Conservation (phyloP, 2,797 vertebrate genomes). For the Sebastolobus alascanus region DNA sequence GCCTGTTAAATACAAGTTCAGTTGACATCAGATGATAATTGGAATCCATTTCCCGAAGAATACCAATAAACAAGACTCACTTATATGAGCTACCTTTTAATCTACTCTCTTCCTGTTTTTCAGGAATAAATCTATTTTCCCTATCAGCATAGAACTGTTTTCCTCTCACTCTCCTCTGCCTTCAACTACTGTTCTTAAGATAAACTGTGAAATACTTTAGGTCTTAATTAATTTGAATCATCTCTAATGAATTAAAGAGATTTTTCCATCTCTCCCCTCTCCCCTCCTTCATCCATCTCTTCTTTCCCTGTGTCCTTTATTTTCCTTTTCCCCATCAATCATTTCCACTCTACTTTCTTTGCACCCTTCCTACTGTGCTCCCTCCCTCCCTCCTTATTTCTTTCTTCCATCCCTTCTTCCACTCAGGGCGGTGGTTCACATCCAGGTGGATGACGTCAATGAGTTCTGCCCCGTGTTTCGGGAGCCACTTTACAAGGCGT, state of each 20-base stretch:
- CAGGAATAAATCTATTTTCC: conserved; percentile 1
- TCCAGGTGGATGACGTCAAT: conserved; percentile 97
- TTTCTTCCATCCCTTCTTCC: not conserved
- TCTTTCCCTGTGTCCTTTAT: not conserved
- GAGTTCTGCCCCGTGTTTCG: conserved; percentile 95
- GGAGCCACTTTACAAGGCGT: conserved; percentile 90
- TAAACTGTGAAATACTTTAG: not conserved
- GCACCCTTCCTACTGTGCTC: not conserved
- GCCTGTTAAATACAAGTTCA: not conserved
- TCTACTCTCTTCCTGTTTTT: not conserved
- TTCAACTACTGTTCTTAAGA: conserved; percentile 1
- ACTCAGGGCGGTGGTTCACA: conserved; percentile 94
- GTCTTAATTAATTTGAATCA: conserved; percentile 35
- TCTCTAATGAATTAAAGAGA: conserved; percentile 33
- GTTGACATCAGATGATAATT: conserved; percentile 1
- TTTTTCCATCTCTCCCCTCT: not conserved
- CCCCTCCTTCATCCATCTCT: conserved; percentile 23
- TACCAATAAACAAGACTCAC: conserved; percentile 4
- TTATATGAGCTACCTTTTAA: not conserved
- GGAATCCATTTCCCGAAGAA: conserved; percentile 17
- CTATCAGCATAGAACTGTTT: not conserved
- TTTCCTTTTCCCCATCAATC: conserved; percentile 24
- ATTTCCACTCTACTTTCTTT: conserved; percentile 25
- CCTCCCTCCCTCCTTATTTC: not conserved
- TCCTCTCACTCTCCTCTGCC: not conserved